Conservation (phyloP, 2,113 vertebrate species). For the Polypterus senegalus region DNA sequence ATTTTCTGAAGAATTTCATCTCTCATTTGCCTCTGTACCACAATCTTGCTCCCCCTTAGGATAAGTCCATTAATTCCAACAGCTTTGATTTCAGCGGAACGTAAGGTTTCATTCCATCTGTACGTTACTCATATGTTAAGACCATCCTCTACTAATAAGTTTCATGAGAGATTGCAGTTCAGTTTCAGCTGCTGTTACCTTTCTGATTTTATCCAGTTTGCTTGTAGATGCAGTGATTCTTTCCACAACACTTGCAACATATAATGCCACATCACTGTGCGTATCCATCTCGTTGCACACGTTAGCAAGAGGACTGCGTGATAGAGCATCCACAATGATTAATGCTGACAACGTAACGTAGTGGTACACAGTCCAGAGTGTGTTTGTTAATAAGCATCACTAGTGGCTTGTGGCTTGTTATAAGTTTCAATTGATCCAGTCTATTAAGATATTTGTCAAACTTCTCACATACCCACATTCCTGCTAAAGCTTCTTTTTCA, state of each 20-base stretch:
- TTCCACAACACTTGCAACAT: conserved; percentile 4
- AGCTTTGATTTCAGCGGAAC: conserved; percentile 9
- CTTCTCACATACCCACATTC: conserved; percentile 19
- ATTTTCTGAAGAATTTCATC: too few species aligned
- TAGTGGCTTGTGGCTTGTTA: conserved; percentile 25
- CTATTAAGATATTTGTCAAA: conserved; percentile 26
- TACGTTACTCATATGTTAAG: neutral
- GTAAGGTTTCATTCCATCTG: conserved; percentile 4
- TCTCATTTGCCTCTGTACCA: too few species aligned
- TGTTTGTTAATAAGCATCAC: conserved; percentile 27
- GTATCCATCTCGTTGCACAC: neutral
- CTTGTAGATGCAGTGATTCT: neutral
- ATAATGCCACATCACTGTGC: conserved; percentile 4
- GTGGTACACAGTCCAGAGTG: conserved; percentile 19
- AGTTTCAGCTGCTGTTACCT: conserved; percentile 7
- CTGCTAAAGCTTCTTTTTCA: conserved; percentile 28
- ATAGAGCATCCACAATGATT: conserved; percentile 12
- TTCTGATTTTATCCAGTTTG: conserved; percentile 6
- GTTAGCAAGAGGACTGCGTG: neutral
- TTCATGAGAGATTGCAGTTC: conserved; percentile 10
- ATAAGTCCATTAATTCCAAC: conserved; percentile 12
- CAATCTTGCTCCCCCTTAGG: too few species aligned
- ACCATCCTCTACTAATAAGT: conserved; percentile 15
- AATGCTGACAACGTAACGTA: neutral
- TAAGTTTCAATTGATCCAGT: conserved; percentile 24